Conservation (phyloP, 1,140 invertebrate genomes). For the Piezodorus guildinii region DNA sequence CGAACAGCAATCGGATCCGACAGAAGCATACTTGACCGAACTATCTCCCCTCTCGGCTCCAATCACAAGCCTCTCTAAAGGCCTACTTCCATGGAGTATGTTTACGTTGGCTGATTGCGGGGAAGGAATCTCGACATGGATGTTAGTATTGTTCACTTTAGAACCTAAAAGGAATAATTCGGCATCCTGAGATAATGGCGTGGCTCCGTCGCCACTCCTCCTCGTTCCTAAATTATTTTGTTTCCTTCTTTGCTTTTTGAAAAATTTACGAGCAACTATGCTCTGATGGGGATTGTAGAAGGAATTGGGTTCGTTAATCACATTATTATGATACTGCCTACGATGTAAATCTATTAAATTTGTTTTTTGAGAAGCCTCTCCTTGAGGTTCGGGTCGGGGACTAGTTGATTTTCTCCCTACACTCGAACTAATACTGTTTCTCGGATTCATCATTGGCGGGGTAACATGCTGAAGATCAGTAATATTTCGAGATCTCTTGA, state of each 20-base stretch:
- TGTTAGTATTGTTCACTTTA: constrained; percentile 67
- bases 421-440: constrained; percentile 30
- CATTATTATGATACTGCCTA: constrained; percentile 56
- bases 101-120: constrained; percentile 20
- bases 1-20: constrained; percentile 22
- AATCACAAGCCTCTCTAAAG: constrained; percentile 27
- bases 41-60: constrained; percentile 27
- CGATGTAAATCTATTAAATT: constrained; percentile 54
- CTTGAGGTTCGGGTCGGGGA: constrained; percentile 32
- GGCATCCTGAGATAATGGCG: constrained; percentile 41
- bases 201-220: constrained; percentile 48
- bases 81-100: constrained; percentile 13
- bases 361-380: constrained; percentile 38
- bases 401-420: constrained; percentile 36
- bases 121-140: constrained; percentile 45
- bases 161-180: constrained; percentile 34
- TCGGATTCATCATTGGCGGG: constrained; percentile 23
- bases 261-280: constrained; percentile 81
- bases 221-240: constrained; percentile 59
- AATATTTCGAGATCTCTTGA: constrained; percentile 26
- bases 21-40: constrained; percentile 25
- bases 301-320: constrained; percentile 61
- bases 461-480: constrained; percentile 21
- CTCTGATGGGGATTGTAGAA: constrained; percentile 91
- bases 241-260: constrained; percentile 64